Evolutionary conservation across 2,797 vertebrate genomes (phyloP), one percentile per base, ranked within the genome.

Genomic region (Tauraco hartlaubi): DNA sequence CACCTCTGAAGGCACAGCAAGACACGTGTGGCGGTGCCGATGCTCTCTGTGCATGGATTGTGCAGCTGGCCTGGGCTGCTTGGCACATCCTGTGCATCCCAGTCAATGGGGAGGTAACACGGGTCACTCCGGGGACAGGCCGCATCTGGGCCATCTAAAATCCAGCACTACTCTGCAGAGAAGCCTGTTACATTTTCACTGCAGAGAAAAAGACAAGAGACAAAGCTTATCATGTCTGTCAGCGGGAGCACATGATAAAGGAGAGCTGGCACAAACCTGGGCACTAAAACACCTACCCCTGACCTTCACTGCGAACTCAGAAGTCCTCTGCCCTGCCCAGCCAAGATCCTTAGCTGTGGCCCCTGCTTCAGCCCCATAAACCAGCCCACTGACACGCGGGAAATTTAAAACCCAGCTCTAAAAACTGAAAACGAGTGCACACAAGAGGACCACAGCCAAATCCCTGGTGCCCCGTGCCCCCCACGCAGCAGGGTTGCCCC

Each of bases 311-410:
- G 67, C 22, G 23, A 68, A 12, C 19, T 48, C 44, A 6, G 29
- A 35, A 29, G 26, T 43, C 48, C 48, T 29, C 52, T 55, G 25
- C 46, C 23, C 39, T 35, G 39, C 15, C 19, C 2, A 1, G 15
- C 11, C 3, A 0, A 51, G 29, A 68, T 10, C 29, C 14, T 51
- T 41, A 31, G n/a, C 28, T 67, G 46, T 25, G 37, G 44, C 54
- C 11, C n/a, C 39, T 51, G 23, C 39, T 71, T 71, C 41, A 81
- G 33, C 10, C 37, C 19, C 9, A 29, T 25, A 62, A 62, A 43
- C 19, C 1, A 0, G 1, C 26, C 37, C 48, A 22, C 44, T 26
- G 49, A 43, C 13, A 19, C 0, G 0, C 22, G 16, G 19, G 21
- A 11, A 43, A 46, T 52, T 28, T 62, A 12, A 35, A 19, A 64